Percentiles rank a stretch among this genome's conserved stretches.
These are phyloP conservation scores for Corydoras maculifer DNA, from an alignment of 2,113 vertebrate species.

Conservation along the genomic window DNA sequence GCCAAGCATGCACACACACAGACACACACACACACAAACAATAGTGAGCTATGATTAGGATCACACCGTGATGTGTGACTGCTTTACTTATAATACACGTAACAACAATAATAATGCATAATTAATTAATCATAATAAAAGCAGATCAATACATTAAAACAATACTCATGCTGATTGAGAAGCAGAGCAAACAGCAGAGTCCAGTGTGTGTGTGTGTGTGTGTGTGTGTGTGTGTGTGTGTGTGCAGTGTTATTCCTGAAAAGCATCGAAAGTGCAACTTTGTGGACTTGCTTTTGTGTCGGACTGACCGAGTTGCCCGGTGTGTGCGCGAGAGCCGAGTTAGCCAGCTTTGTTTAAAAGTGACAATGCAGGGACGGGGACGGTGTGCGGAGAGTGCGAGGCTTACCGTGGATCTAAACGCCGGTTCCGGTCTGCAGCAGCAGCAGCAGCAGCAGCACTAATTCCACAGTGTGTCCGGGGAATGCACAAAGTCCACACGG, in stretches of 20 bases:
- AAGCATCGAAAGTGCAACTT: conserved; percentile 31
- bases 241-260: conserved; percentile 23
- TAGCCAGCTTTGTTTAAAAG: background rate
- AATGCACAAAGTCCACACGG: conserved; percentile 23
- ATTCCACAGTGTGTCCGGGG: conserved; percentile 38
- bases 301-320: too few species aligned
- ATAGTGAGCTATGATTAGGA: conserved; percentile 20
- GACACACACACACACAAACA: conserved; percentile 21
- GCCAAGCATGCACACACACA: conserved; percentile 8
- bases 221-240: conserved; percentile 60
- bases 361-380: background rate
- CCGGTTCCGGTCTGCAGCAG: conserved; percentile 27
- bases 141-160: too few species aligned
- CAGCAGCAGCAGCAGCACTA: conserved; percentile 12
- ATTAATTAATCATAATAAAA: too few species aligned
- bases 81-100: too few species aligned
- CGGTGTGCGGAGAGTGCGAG: background rate
- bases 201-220: conserved; percentile 46
- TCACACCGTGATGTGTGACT: too few species aligned
- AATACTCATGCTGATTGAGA: too few species aligned
- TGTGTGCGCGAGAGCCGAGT: too few species aligned
- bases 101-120: too few species aligned
- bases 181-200: too few species aligned
- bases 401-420: conserved; percentile 60
- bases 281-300: conserved; percentile 22